These are phyloP conservation scores for Salmo trutta DNA, from an alignment of 2,797 vertebrate species.

Conservation along the genomic window DNA sequence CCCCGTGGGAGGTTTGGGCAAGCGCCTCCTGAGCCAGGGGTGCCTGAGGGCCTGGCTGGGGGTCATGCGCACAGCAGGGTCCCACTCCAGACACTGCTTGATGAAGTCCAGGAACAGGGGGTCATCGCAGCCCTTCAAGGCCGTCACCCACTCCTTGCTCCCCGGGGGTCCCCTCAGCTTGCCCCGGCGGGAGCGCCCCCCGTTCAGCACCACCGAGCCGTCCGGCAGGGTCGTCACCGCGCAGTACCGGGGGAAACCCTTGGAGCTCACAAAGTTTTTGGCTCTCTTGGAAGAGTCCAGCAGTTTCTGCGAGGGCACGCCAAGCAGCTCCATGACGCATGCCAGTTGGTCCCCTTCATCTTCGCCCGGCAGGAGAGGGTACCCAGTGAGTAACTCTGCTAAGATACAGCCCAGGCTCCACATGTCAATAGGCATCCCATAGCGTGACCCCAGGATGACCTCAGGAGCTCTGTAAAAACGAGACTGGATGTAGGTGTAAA, in stretches of 20 bases:
- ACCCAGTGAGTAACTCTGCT: slow-evolving; percentile 94
- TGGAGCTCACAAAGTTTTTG: slow-evolving; percentile 98
- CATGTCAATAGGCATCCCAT: slow-evolving; percentile 99
- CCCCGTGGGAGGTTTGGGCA: slow-evolving; percentile 90
- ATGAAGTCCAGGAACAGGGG: slow-evolving; percentile 97
- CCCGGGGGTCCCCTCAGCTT: slow-evolving; percentile 90
- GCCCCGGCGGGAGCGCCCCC: slow-evolving; percentile 91
- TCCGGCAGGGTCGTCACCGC: slow-evolving; percentile 90
- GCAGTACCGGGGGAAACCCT: slow-evolving; percentile 97
- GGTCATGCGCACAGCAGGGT: slow-evolving; percentile 90
- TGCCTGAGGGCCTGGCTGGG: slow-evolving; percentile 94
- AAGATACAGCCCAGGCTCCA: slow-evolving; percentile 99
- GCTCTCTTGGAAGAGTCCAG: slow-evolving; percentile 93
- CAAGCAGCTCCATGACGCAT: slow-evolving; percentile 95
- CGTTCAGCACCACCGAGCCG: slow-evolving; percentile 86
- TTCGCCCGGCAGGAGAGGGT: slow-evolving; percentile 94
- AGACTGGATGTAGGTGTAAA: slow-evolving; percentile 99
- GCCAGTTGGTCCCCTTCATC: slow-evolving; percentile 98
- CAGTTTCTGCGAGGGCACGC: slow-evolving; percentile 94
- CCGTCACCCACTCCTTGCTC: slow-evolving; percentile 90
- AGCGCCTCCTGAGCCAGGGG: slow-evolving; percentile 91
- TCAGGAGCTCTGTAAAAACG: slow-evolving; percentile 97
- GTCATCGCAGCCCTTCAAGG: slow-evolving; percentile 95
- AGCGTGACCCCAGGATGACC: slow-evolving; percentile 95
- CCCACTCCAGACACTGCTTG: slow-evolving; percentile 98